Base-by-base conservation (phyloP, 2,888 invertebrate genomes). In the Pterobdella sp. region DNA sequence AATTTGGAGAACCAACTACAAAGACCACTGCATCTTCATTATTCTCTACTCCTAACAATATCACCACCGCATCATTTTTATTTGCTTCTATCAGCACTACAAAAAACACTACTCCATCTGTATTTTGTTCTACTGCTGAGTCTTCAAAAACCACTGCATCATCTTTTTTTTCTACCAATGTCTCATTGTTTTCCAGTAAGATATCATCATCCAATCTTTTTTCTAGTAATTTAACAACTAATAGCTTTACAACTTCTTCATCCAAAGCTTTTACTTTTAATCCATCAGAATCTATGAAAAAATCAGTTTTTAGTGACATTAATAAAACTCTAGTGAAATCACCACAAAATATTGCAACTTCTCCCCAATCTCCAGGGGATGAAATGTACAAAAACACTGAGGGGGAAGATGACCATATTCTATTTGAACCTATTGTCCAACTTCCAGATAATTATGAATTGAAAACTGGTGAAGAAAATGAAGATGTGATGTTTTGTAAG, bases 391-490 rank as follows among this genome's bases (percentile, higher is more conserved):
- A 31, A 4, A 74, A 74, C 56, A 67, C 34, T 32, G 74, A 74
- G 31, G 74, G 72, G 26, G 71, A 71, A 18, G 71, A 71, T 35
- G 56, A 56, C 37, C 71, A 71, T 26, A 71, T 71, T 35, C 35
- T n/a, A 1, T 94, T 92, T 80, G 89, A 91, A 80, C 92, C 93
- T 0, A 89, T 93, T 29, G 89, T 94, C 77, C 90, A 91, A 0
- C 83, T 94, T 68, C 93, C 94, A 0, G 83, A 83, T 31, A 90
- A 93, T 84, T 88, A 93, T 0, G 88, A 89, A 77, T 78, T 92
- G 0, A 90, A 87, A 68, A 93, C 94, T 1, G 94, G 95, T 0
- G 94, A 96, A 84, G 95, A 95, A 82, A 90, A 94, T 36, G 94
- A 95, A 81, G 84, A 79, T 36, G 81, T 88, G 0, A 83, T 93